Evolutionary conservation across 2,888 invertebrate genomes (phyloP), one percentile per base, ranked within the genome.

Genomic region (Phrixothrix hirtus): DNA sequence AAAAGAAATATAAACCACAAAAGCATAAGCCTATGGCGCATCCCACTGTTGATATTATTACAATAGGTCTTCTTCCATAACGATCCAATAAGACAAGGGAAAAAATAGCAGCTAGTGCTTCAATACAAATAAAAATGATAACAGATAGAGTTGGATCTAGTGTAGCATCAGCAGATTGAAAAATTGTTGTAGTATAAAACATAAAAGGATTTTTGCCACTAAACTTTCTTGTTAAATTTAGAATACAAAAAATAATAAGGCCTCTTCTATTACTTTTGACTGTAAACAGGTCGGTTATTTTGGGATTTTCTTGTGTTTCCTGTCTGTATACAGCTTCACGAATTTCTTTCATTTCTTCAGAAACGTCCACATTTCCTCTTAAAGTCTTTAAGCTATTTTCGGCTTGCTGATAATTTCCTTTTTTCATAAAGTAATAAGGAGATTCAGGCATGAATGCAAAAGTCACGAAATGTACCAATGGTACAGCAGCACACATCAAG

Each of bases 371-470:
- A 54, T 78, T 78, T 34, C 80, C 80, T 50, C 85, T 77, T 38
- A 87, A 71, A 67, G 77, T 79, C 58, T 76, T 75, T 48, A 87
- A 75, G n/a, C 83, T 77, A 30, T 68, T 59, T 12, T 74, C 67
- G 0, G 83, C 82, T 17, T 75, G 76, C 1, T 72, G 64, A 44
- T 74, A 73, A 2, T 70, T 61, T 4, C 68, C 70, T 27, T 67
- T 73, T 43, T 74, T 70, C 11, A 78, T 60, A 46, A 72, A 64
- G n/a, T n/a, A n/a, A n/a, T n/a, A n/a, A n/a, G n/a, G n/a, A n/a
- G n/a, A n/a, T n/a, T n/a, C n/a, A n/a, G 87, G 87, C 69, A 86
- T 77, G 69, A 81, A 82, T 30, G 80, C 71, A 69, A 85, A 81
- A n/a, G 79, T 75, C 13, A 82, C 45, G 29, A 84, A 71, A 62